Base-by-base conservation (phyloP, 2,113 vertebrate species). In the Semicossyphus pulcher region DNA sequence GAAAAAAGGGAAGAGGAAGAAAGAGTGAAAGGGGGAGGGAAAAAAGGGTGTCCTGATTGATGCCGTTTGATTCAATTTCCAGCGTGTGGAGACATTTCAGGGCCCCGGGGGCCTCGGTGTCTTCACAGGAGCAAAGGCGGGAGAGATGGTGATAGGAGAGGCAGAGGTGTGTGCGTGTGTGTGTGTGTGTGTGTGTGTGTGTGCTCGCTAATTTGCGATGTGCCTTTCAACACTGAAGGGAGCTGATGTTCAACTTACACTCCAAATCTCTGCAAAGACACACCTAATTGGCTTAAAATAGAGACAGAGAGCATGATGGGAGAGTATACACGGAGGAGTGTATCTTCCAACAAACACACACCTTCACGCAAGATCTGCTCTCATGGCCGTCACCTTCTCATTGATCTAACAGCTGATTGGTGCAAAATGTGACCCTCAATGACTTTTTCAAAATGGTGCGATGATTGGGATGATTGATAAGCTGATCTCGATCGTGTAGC, bases 31-130 rank as follows among this genome's bases (percentile, higher is more conserved):
- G 42, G 58, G 45, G 78, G 41, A 31, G 45, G 32, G 54, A 36
- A 32, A 48, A 42, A 65, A 61, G 29, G 31, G 44, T 70, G 79
- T 79, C 82, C 83, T 90, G 91, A 93, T 88, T 93, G 92, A 93
- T 93, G 92, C 87, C 61, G 89, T 90, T 92, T 92, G 93, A 94
- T 91, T 91, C 83, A 90, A 84, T 93, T 92, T 92, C 84, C 83
- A 88, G 86, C 88, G 28, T 92, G 92, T 92, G 86, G 85, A 94
- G 92, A 91, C 92, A 88, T 91, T 88, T 91, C 68, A 80, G 81
- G 78, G 85, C 91, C 91, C 85, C 34, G 41, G 83, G 88, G 93
- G 89, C 69, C 57, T 78, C 57, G 67, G 88, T 85, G 85, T 88
- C 90, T 90, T 89, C 83, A 90, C 86, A 83, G 70, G 80, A 85